Base-by-base conservation (phyloP, 2,113 vertebrate genomes). In the Ameiurus melas region DNA sequence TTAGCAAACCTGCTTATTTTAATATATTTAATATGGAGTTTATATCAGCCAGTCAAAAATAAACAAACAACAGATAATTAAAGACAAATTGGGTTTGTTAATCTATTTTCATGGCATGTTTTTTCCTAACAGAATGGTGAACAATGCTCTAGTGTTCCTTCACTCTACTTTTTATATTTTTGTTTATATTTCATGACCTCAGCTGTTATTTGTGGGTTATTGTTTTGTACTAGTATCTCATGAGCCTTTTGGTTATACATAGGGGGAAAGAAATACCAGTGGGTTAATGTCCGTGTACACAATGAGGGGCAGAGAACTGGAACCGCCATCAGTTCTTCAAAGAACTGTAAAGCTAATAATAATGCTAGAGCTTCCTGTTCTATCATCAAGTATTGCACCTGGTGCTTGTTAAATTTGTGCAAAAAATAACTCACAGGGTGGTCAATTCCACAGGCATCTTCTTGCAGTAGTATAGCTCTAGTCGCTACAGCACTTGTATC, bases 271-370 rank as follows among this genome's bases (percentile, higher is more conserved):
- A 55, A 55, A 55, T 55, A 55, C 2, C 13, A 55, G 53, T 55
- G 53, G 53, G 53, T 55, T 83, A 39, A 57, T 51, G 16, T 87
- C 79, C 10, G 51, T 87, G 7, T 47, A 87, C 5, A 87, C 86
- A 36, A 39, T 39, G 14, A 71, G 47, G 33, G 66, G 51, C 25
- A 43, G 53, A 4, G 7, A n/a, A 60, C 53, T 27, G 27, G 71
- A 77, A 43, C 55, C 55, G 62, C 20, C 33, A 60, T 60, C 77
- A 19, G 62, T 47, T 47, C 33, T n/a, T 25, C 22, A 17, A 27
- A 27, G 47, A 79, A 53, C 25, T 51, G 47, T 51, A 79, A 47
- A 79, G 25, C 43, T 53, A 53, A 27, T 47, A n/a, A 25, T 25
- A 79, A 47, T n/a, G 77, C 77, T 12, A 79, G 47, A 4, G 22